These are phyloP conservation scores for Diplolepis rosae DNA, from an alignment of 2,888 invertebrate species.

Conservation along the genomic window DNA sequence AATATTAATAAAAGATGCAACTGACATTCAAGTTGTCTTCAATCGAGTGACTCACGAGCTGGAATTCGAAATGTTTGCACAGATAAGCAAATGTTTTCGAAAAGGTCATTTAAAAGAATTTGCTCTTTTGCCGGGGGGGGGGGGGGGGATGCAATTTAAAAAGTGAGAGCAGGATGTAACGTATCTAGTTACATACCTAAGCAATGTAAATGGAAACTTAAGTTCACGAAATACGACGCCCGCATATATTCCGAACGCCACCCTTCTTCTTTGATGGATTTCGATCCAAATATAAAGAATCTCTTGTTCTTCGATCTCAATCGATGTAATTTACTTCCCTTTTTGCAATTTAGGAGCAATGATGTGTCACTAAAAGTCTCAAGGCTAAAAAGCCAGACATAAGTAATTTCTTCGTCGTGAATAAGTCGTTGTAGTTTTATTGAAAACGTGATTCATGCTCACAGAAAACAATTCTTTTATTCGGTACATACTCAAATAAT, in stretches of 20 bases:
- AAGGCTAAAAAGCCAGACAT: background rate
- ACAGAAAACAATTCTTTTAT: no score
- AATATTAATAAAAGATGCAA: no score
- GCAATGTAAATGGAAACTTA: constrained; percentile 56
- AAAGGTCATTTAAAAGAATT: background rate
- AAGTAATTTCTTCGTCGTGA: background rate
- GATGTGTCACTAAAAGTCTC: background rate
- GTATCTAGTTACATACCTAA: constrained; percentile 59
- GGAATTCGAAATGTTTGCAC: background rate
- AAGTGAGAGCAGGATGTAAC: constrained; percentile 61
- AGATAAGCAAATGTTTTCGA: background rate
- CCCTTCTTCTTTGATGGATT: background rate
- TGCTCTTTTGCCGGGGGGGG: background rate
- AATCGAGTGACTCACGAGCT: background rate
- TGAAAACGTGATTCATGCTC: background rate
- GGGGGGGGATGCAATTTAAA: constrained; percentile 16
- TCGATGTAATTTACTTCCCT: background rate
- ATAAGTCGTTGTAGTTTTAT: background rate
- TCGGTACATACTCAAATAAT: no score
- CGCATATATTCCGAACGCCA: background rate
- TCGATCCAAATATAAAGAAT: background rate
- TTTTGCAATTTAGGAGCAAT: background rate
- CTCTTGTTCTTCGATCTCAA: constrained; percentile 13
- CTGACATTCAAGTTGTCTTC: background rate
- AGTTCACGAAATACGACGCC: constrained; percentile 48